Evolutionary conservation across 92 coral and sea anemone genomes (phyloP).

Genomic region (Parazoanthus darwini): DNA sequence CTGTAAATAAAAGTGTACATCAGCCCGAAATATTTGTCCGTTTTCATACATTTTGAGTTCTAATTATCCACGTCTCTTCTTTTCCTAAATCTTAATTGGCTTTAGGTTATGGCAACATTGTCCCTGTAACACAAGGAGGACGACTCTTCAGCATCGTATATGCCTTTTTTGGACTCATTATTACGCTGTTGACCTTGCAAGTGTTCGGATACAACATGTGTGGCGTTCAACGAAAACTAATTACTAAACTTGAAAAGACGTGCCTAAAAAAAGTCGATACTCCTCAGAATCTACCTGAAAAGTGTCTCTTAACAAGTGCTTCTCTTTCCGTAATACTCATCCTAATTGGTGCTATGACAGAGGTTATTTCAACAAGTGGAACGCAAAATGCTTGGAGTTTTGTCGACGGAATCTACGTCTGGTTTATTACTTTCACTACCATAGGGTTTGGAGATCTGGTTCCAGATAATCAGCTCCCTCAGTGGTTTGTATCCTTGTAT

Average conservation of each 20-base stretch:
- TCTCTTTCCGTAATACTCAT: neutral
- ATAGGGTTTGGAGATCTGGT: conserved; percentile 33
- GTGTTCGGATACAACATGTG: neutral
- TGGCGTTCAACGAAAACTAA: neutral
- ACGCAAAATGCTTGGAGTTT: conserved; percentile 2
- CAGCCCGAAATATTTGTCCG: too few species aligned
- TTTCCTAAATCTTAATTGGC: neutral
- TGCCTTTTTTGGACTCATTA: conserved; percentile 22
- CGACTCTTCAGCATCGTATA: conserved; percentile 19
- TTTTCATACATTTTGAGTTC: too few species aligned
- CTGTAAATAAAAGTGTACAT: too few species aligned
- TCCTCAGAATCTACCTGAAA: conserved; percentile 4
- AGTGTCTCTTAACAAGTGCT: conserved; percentile 6
- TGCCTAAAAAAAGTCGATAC: neutral
- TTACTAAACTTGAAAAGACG: conserved; percentile 1
- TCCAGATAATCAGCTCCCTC: conserved; percentile 15
- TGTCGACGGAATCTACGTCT: conserved; percentile 29
- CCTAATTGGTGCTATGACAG: conserved; percentile 1
- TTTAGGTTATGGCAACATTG: conserved; percentile 38
- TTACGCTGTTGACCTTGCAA: conserved; percentile 4
- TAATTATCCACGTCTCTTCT: too few species aligned
- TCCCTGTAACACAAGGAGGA: conserved; percentile 31
- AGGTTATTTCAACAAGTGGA: neutral
- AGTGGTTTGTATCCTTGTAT: neutral
- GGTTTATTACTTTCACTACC: conserved; percentile 37